Base-by-base conservation (phyloP, 2,113 vertebrate genomes). In the Zapus hudsonius region DNA sequence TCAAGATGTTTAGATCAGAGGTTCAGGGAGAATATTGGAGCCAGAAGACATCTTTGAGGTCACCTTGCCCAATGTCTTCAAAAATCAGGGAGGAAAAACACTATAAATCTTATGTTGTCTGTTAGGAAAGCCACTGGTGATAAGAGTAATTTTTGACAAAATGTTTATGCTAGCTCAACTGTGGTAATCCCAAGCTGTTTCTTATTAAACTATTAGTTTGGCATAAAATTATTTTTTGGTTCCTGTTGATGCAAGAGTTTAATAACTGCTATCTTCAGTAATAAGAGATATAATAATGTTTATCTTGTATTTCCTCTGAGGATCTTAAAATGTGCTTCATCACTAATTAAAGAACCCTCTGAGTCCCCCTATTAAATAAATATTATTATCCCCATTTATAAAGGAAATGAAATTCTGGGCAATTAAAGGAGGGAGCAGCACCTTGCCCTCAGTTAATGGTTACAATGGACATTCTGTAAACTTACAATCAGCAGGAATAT, bases 251-350 rank as follows among this genome's bases (percentile, higher is more conserved):
- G 79, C 59, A 20, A 83, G 73, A 94, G 59, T 93, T 95, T 95
- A 94, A 92, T 95, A 96, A 93, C 66, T 85, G 29, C 84, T 96
- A 94, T 94, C 74, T 93, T 64, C 23, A 82, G 67, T 91, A 95
- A 93, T 95, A 96, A 91, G 94, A 86, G 63, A 80, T 91, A 85
- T 88, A 92, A 89, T 94, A 95, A 96, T 95, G 74, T 95, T 96
- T 96, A 95, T 93, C 52, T 93, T 95, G 91, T 95, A 96, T 95
- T 96, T 95, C 91, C 95, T 96, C 88, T 31, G 67, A 95, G 81
- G 61, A 52, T 75, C 82, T 93, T 95, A 91, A 76, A 87, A 84
- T 84, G 44, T 84, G 73, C 40, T 89, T 93, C 86, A 80, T 96
- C 91, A 93, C 94, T 96, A 96, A 92, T 95, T 96, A 94, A 95